Evolutionary conservation across 2,797 vertebrate species (phyloP).

Genomic region (Syngnathus rostellatus): DNA sequence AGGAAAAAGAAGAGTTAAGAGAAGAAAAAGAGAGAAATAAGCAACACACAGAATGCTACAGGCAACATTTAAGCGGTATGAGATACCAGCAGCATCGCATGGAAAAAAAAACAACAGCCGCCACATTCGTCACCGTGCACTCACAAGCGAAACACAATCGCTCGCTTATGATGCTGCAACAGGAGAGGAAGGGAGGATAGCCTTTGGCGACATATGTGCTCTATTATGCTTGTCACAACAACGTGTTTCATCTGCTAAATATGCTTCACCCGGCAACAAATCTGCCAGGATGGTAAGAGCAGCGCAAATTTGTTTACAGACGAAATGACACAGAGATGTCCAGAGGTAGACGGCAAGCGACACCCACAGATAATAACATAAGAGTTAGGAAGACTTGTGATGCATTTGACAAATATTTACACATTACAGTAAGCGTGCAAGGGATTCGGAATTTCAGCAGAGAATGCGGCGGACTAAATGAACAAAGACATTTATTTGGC

Average conservation of each 20-base stretch:
- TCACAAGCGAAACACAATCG: constrained; percentile 45
- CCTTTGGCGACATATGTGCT: constrained; percentile 53
- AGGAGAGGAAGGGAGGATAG: constrained; percentile 36
- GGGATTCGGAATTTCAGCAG: not conserved
- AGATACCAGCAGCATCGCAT: constrained; percentile 39
- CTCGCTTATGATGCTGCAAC: constrained; percentile 39
- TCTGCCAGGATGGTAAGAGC: constrained; percentile 46
- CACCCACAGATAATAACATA: constrained; percentile 27
- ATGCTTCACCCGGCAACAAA: constrained; percentile 44
- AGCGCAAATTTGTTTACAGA: constrained; percentile 49
- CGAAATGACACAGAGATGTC: constrained; percentile 40
- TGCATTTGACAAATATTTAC: not conserved
- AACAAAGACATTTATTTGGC: not conserved
- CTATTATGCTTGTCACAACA: constrained; percentile 62
- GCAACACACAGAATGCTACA: constrained; percentile 15
- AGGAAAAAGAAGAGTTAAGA: constrained; percentile 17
- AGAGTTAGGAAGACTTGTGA: not conserved
- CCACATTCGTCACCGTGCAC: constrained; percentile 21
- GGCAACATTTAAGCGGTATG: constrained; percentile 41
- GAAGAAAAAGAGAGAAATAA: constrained; percentile 20
- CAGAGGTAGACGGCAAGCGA: constrained; percentile 43
- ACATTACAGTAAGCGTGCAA: not conserved
- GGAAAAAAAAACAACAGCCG: constrained; percentile 16
- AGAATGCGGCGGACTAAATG: not conserved
- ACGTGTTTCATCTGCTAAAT: constrained; percentile 58